Conservation (phyloP, 2,888 invertebrate genomes). For the Caenorhabditis parvicauda region DNA sequence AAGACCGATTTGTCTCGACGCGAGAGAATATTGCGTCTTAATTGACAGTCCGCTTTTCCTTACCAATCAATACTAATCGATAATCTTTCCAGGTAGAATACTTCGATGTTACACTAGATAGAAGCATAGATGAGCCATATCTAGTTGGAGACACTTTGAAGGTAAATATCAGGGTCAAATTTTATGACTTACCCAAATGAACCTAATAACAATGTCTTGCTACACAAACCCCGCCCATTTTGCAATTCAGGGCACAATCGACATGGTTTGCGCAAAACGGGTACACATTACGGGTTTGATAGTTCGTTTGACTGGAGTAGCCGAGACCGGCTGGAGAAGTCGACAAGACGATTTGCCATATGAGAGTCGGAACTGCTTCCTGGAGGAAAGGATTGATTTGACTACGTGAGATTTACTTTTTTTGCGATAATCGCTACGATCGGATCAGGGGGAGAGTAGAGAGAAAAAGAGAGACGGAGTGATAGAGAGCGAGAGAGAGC, state of each 20-base stretch:
- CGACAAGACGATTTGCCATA: constrained; percentile 47
- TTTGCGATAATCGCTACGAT: not conserved
- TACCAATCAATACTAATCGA: too few relatives aligned
- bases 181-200: not conserved
- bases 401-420: constrained; percentile 39
- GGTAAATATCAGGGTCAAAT: constrained; percentile 13
- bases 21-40: too few relatives aligned
- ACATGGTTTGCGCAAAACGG: constrained; percentile 42
- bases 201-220: too few relatives aligned
- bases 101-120: constrained; percentile 54
- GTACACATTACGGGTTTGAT: constrained; percentile 49
- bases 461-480: too few relatives aligned
- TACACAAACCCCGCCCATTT: too few relatives aligned
- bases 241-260: constrained; percentile 42
- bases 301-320: constrained; percentile 39
- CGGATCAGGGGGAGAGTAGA: too few relatives aligned
- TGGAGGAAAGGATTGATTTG: constrained; percentile 55
- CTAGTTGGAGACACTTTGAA: constrained; percentile 49
- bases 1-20: too few relatives aligned
- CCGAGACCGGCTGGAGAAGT: constrained; percentile 46
- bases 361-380: constrained; percentile 52
- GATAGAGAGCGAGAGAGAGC: too few relatives aligned
- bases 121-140: constrained; percentile 44
- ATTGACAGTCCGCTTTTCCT: too few relatives aligned
- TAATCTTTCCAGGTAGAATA: constrained; percentile 47